phyloP scores from a whole-genome alignment of 64 coral and sea anemone genomes.

The Platygyra sinensis region DNA sequence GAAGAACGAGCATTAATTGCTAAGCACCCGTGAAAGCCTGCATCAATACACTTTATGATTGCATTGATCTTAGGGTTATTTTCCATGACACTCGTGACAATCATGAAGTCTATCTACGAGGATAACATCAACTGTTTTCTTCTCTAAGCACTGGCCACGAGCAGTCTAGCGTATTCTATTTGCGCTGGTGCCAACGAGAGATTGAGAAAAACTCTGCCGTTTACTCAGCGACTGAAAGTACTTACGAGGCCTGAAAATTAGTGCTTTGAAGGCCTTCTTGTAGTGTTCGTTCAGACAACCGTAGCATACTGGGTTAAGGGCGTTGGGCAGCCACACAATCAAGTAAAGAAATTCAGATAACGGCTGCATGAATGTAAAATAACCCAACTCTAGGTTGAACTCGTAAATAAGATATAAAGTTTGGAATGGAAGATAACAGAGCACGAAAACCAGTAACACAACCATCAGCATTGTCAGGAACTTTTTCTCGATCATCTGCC shows the following conservation, averaged over 20 bases:
- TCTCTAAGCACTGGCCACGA: neutral
- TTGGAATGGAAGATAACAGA: constrained; percentile 90
- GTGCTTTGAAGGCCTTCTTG: constrained; percentile 56
- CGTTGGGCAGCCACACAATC: constrained; percentile 82
- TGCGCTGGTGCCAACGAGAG: neutral
- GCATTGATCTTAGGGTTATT: too few species aligned
- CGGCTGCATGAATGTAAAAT: too few species aligned
- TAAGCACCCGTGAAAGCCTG: too few species aligned
- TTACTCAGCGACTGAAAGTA: neutral
- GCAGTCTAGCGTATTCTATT: neutral
- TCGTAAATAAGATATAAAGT: constrained; percentile 59
- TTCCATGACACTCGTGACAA: too few species aligned
- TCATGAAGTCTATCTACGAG: too few species aligned
- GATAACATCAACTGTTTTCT: too few species aligned
- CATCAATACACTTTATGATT: too few species aligned
- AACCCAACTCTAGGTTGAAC: constrained; percentile 9
- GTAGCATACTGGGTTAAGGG: constrained; percentile 82
- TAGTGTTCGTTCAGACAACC: constrained; percentile 83
- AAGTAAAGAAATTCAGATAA: constrained; percentile 63
- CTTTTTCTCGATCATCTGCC: constrained; percentile 75
- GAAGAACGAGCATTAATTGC: too few species aligned
- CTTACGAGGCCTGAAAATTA: constrained; percentile 15
- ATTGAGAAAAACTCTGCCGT: constrained; percentile 7
- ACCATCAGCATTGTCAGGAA: constrained; percentile 74
- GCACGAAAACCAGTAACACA: constrained; percentile 72